A percentile compares a stretch with the other conserved stretches of the same genome.
Conservation (phyloP, 2,888 invertebrate species). For the Colostygia pectinataria region DNA sequence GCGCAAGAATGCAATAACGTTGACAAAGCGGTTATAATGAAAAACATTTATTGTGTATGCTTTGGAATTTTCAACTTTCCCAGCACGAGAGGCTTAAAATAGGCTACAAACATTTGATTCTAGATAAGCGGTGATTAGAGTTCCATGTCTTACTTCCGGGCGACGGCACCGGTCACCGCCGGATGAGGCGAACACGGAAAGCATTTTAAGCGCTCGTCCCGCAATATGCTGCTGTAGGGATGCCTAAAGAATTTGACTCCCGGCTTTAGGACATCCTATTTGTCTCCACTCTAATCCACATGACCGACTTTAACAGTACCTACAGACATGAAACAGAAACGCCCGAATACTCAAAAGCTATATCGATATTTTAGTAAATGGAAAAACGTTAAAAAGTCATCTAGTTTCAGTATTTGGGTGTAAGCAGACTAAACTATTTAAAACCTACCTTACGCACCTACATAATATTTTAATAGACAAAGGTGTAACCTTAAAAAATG, state of each 20-base stretch:
- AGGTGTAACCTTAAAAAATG: too few species aligned
- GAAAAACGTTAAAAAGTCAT: too few species aligned
- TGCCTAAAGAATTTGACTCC: slow-evolving; percentile 18
- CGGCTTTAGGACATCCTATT: slow-evolving; percentile 23
- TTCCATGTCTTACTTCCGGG: slow-evolving; percentile 70
- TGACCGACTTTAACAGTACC: slow-evolving; percentile 21
- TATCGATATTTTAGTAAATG: too few species aligned
- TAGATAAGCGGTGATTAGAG: slow-evolving; percentile 66
- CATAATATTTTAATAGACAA: not conserved
- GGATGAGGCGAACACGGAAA: slow-evolving; percentile 78
- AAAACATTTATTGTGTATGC: slow-evolving; percentile 13
- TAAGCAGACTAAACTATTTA: too few species aligned
- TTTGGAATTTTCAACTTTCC: slow-evolving; percentile 37
- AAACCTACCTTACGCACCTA: too few species aligned
- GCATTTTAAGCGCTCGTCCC: slow-evolving; percentile 77
- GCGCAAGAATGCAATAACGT: slow-evolving; percentile 21
- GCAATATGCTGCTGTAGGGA: slow-evolving; percentile 40
- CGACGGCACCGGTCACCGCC: slow-evolving; percentile 53
- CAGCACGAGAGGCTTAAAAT: slow-evolving; percentile 22
- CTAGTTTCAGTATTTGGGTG: too few species aligned
- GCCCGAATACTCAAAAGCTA: too few species aligned
- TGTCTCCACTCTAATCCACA: not conserved
- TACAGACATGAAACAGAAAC: too few species aligned
- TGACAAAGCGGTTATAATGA: slow-evolving; percentile 13
- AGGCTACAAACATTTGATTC: slow-evolving; percentile 49